phyloP scores from a whole-genome alignment of 1,140 invertebrate genomes.

The Heliconius melpomene region DNA sequence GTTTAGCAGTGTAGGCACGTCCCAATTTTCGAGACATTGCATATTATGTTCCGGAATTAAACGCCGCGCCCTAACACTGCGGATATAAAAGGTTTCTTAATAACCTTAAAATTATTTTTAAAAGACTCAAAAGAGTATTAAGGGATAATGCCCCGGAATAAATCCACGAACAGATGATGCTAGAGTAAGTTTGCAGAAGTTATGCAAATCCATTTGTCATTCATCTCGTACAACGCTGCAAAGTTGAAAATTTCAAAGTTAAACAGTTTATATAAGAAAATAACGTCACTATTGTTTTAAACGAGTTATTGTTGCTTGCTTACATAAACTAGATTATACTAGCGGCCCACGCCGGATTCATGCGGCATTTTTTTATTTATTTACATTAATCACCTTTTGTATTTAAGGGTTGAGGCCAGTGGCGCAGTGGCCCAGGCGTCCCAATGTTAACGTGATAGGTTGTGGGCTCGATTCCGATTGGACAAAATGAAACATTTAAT shows the following conservation, averaged over 20 bases:
- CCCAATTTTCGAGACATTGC: too few species aligned
- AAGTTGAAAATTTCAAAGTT: constrained; percentile 7
- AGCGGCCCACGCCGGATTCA: not conserved
- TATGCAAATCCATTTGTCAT: constrained; percentile 15
- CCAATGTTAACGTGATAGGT: too few species aligned
- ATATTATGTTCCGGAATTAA: too few species aligned
- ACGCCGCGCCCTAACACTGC: too few species aligned
- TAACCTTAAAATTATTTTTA: not conserved
- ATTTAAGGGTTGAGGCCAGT: not conserved
- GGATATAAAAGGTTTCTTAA: not conserved
- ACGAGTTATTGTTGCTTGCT: constrained; percentile 2
- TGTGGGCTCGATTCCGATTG: too few species aligned
- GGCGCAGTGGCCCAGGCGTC: too few species aligned
- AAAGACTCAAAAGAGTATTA: not conserved
- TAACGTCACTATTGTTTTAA: constrained; percentile 14
- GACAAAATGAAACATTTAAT: too few species aligned
- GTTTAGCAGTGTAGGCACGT: too few species aligned
- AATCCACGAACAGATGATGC: constrained; percentile 9
- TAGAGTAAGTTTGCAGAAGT: constrained; percentile 11
- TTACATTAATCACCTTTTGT: not conserved
- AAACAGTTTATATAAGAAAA: constrained; percentile 9
- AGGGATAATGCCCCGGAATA: not conserved
- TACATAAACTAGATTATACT: constrained; percentile 4
- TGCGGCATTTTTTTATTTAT: not conserved
- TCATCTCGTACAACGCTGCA: constrained; percentile 2